These are phyloP conservation scores for Onychomys torridus DNA, from an alignment of 2,797 vertebrate genomes.

Conservation along the genomic window DNA sequence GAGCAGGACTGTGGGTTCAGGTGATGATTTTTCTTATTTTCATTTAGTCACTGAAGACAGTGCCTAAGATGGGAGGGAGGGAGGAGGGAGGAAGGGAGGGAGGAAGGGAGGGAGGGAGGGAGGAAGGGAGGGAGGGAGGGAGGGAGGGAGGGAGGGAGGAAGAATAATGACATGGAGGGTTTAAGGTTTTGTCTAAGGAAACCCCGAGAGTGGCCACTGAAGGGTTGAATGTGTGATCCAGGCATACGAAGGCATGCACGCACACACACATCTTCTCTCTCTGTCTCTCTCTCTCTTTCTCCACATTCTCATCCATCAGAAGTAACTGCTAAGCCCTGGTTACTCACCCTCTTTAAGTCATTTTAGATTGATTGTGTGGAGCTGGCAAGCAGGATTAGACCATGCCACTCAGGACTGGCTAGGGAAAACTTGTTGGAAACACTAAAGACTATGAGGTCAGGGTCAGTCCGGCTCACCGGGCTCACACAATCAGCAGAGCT, in stretches of 20 bases:
- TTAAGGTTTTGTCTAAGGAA: neutral
- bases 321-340: constrained; percentile 26
- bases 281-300: neutral
- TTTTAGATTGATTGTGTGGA: constrained; percentile 60
- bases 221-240: neutral
- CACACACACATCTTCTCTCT: neutral
- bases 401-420: neutral
- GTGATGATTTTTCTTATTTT: neutral
- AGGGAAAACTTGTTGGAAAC: constrained; percentile 2
- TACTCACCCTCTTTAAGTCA: neutral
- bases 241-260: neutral
- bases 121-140: neutral
- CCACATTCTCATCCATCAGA: constrained; percentile 19
- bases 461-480: neutral
- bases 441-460: neutral
- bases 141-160: neutral
- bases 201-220: neutral
- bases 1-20: neutral
- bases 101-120: neutral
- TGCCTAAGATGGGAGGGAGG: neutral
- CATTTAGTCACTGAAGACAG: constrained; percentile 44
- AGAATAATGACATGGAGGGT: neutral
- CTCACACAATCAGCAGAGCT: accelerated
- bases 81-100: neutral
- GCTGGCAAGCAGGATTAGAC: neutral